Evolutionary conservation across 2,888 invertebrate genomes (phyloP).

Genomic region (Neoascia interrupta): DNA sequence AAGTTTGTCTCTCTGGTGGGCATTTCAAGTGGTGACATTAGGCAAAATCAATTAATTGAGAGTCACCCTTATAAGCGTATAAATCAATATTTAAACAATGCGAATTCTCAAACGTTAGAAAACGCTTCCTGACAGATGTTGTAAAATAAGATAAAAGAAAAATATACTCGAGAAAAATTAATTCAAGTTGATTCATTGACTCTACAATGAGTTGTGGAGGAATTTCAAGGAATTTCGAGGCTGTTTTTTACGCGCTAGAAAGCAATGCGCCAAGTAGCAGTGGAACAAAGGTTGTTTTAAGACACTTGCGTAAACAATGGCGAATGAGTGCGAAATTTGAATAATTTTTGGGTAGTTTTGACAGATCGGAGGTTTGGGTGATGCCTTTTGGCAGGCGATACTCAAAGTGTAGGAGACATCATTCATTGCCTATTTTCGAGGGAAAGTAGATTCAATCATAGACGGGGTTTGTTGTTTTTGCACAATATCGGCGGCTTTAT

Average conservation of each 20-base stretch:
- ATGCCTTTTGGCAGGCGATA: too few relatives aligned
- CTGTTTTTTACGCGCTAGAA: slow-evolving; percentile 10
- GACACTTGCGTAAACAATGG: neutral
- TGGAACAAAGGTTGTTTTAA: neutral
- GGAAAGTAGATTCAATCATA: too few relatives aligned
- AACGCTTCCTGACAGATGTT: slow-evolving; percentile 8
- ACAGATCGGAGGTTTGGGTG: too few relatives aligned
- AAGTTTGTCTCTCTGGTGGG: neutral
- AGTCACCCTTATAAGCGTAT: neutral
- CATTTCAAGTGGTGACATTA: slow-evolving; percentile 9
- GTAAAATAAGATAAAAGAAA: too few relatives aligned
- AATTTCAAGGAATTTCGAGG: slow-evolving; percentile 16
- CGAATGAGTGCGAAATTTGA: too few relatives aligned
- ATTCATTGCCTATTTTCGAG: too few relatives aligned
- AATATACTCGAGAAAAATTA: too few relatives aligned
- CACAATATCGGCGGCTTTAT: too few relatives aligned
- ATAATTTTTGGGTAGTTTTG: too few relatives aligned
- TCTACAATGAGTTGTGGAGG: slow-evolving; percentile 20
- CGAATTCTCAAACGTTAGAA: neutral
- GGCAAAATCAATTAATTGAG: slow-evolving; percentile 4
- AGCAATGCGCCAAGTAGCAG: neutral
- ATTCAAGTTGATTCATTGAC: slow-evolving; percentile 32
- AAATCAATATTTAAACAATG: neutral
- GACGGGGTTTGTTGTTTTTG: too few relatives aligned
- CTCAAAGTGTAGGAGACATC: too few relatives aligned